Base-by-base conservation (phyloP, 2,113 vertebrate genomes). In the Vombatus ursinus region DNA sequence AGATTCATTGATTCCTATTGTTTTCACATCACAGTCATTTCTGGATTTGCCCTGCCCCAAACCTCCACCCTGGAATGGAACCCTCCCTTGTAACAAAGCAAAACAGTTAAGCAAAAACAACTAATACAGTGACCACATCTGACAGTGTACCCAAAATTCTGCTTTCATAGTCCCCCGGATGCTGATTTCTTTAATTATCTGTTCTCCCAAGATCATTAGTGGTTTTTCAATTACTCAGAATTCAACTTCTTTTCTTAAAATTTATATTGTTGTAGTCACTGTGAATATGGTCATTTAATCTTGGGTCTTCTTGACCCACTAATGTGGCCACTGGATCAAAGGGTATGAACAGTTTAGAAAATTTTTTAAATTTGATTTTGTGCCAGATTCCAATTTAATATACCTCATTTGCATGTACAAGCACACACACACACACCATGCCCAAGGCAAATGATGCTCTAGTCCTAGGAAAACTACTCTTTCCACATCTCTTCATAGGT, bases 191-290 rank as follows among this genome's bases (percentile, higher is more conserved):
- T 84, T 84, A 19, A 84, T 84, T 84, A 84, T 84, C 68, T 84
- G 37, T 84, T 84, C 68, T 84, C 68, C 68, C n/a, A 84, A 77
- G 68, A 44, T 19, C 68, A 84, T 84, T 84, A 84, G 68, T 84
- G 68, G 68, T 84, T 84, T 84, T 84, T 84, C n/a, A 84, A 84
- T 84, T 84, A 84, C 68, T 84, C n/a, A 84, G 68, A 84, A 84
- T 84, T 44, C 68, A 84, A 19, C 68, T 23, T 84, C 68, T 23
- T 84, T 84, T 84, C 23, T 49, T 0, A n/a, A 84, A 84, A 44
- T 84, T n/a, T 84, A 84, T 84, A 84, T 84, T 44, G 8, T 68
- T 37, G 68, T 84, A 44, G 68, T 44, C 68, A 84, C n/a, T 23
- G 37, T 84, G n/a, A 44, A 84, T 84, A 84, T 23, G 7, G 37